Conservation (phyloP, 2,888 invertebrate species). For the Drosophila ustulata region DNA sequence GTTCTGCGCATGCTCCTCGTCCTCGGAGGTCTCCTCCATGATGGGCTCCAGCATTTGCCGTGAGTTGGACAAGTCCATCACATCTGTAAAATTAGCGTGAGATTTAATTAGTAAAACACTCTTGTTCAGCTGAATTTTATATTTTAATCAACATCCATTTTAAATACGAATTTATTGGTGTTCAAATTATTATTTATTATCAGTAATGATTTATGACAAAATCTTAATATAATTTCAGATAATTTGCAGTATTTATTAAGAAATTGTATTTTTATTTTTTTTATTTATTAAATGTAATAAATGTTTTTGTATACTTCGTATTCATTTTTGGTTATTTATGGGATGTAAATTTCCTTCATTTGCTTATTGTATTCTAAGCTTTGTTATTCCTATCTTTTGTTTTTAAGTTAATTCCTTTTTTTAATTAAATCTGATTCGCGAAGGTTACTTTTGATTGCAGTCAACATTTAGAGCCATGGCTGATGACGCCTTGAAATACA, state of each 20-base stretch:
- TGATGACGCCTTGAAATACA: too few species aligned
- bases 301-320: neutral
- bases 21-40: conserved; percentile 95
- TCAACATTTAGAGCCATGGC: too few species aligned
- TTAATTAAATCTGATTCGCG: too few species aligned
- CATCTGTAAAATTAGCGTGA: conserved; percentile 69
- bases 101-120: too few species aligned
- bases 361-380: neutral
- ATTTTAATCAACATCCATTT: too few species aligned
- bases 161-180: too few species aligned
- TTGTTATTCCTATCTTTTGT: neutral
- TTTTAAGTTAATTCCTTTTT: too few species aligned
- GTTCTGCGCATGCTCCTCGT: conserved; percentile 85
- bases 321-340: neutral
- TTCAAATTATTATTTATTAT: neutral
- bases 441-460: too few species aligned
- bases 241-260: neutral
- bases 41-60: conserved; percentile 91
- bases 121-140: too few species aligned
- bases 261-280: neutral
- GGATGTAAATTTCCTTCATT: neutral
- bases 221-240: neutral
- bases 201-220: neutral
- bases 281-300: neutral
- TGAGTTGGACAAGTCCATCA: conserved; percentile 83